Evolutionary conservation across 2,888 invertebrate genomes (phyloP).

Genomic region (Lithophane socia): DNA sequence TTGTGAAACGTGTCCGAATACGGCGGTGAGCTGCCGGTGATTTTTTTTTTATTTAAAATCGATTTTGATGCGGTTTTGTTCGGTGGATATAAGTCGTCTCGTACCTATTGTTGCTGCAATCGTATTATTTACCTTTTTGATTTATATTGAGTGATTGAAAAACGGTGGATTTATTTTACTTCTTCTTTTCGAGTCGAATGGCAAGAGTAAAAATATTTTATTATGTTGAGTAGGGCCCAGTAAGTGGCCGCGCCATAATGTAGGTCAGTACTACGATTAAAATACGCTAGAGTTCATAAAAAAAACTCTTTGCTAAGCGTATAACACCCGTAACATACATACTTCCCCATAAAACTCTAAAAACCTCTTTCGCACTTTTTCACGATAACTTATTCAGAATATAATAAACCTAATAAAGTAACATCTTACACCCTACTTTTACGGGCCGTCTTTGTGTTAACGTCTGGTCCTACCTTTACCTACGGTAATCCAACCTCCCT

Average conservation of each 20-base stretch:
- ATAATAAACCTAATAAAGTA: constrained; percentile 52
- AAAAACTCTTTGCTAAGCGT: background rate
- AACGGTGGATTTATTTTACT: background rate
- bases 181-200: too few species aligned
- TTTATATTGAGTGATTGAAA: background rate
- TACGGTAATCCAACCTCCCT: constrained; percentile 58
- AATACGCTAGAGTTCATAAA: background rate
- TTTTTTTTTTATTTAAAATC: constrained; percentile 61
- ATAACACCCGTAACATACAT: background rate
- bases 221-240: too few species aligned
- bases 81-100: constrained; percentile 5
- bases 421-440: constrained; percentile 45
- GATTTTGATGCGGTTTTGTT: constrained; percentile 44
- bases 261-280: background rate
- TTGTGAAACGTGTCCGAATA: constrained; percentile 72
- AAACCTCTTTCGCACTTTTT: constrained; percentile 29
- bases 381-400: constrained; percentile 46
- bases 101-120: constrained; percentile 3
- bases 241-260: too few species aligned
- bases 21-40: constrained; percentile 44
- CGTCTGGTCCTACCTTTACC: constrained; percentile 27
- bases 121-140: background rate
- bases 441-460: constrained; percentile 45
- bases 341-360: constrained; percentile 5
- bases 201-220: too few species aligned